Conservation (phyloP, 2,888 invertebrate genomes). For the Lordiphosa andalusiaca region DNA sequence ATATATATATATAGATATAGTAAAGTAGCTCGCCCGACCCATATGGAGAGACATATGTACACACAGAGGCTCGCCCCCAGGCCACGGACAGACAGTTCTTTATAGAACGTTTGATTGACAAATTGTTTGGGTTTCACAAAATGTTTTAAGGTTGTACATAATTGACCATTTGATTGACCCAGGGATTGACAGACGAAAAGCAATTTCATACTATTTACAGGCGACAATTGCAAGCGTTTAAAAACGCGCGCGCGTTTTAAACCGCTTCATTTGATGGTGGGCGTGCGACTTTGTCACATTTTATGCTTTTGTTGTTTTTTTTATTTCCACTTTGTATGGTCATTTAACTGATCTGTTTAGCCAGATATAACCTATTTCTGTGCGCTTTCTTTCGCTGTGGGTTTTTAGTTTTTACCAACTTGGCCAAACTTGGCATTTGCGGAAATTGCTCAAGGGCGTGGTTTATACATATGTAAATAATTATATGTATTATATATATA, state of each 20-base stretch:
- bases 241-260: slow-evolving; percentile 32
- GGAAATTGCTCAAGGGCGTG: slow-evolving; percentile 66
- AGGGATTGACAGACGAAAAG: slow-evolving; percentile 46
- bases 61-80: slow-evolving; percentile 4
- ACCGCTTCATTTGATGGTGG: slow-evolving; percentile 26
- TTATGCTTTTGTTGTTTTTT: background rate
- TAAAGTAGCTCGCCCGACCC: slow-evolving; percentile 44
- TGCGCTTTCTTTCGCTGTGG: slow-evolving; percentile 31
- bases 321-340: slow-evolving; percentile 28
- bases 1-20: slow-evolving; percentile 25
- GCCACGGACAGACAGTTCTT: background rate
- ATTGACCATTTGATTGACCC: slow-evolving; percentile 44
- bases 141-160: slow-evolving; percentile 54
- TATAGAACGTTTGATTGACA: slow-evolving; percentile 58
- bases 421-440: slow-evolving; percentile 66
- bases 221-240: slow-evolving; percentile 31
- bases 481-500: slow-evolving; percentile 1
- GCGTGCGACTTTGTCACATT: slow-evolving; percentile 21
- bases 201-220: background rate
- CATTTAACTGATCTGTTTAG: slow-evolving; percentile 15
- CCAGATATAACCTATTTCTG: slow-evolving; percentile 22
- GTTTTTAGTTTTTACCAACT: slow-evolving; percentile 48
- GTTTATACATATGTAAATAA: slow-evolving; percentile 15
- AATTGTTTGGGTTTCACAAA: slow-evolving; percentile 46
- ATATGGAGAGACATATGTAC: slow-evolving; percentile 31